Evolutionary conservation across 2,797 vertebrate species (phyloP).

Genomic region (Phalanger gymnotis): DNA sequence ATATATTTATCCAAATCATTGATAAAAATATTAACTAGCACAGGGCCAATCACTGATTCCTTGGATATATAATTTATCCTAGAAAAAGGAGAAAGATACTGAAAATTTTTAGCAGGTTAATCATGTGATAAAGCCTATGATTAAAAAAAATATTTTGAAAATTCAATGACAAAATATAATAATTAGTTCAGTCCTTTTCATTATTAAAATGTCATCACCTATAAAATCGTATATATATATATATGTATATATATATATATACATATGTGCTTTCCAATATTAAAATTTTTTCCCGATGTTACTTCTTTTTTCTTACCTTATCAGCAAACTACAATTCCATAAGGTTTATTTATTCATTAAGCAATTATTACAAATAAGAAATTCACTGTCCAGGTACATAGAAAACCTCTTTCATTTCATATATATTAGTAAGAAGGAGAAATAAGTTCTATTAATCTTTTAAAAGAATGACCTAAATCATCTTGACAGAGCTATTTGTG

Average conservation of each 20-base stretch:
- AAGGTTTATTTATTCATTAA: constrained; percentile 18
- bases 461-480: constrained; percentile 66
- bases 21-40: too few species aligned
- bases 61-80: not conserved
- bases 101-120: not conserved
- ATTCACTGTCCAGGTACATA: not conserved
- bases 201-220: not conserved
- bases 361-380: not conserved
- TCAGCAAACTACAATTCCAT: not conserved
- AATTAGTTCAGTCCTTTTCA: not conserved
- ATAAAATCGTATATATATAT: too few species aligned
- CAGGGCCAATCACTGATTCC: too few species aligned
- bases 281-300: not conserved
- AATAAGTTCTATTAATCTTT: constrained; percentile 44
- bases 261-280: too few species aligned
- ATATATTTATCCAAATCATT: too few species aligned
- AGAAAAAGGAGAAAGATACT: too few species aligned
- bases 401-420: constrained; percentile 2
- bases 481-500: constrained; percentile 45
- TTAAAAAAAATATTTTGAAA: not conserved
- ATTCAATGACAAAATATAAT: not conserved
- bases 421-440: constrained; percentile 7
- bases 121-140: not conserved
- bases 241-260: too few species aligned
- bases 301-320: not conserved